phyloP scores from a whole-genome alignment of 2,797 vertebrate genomes.

The Melopsittacus undulatus region DNA sequence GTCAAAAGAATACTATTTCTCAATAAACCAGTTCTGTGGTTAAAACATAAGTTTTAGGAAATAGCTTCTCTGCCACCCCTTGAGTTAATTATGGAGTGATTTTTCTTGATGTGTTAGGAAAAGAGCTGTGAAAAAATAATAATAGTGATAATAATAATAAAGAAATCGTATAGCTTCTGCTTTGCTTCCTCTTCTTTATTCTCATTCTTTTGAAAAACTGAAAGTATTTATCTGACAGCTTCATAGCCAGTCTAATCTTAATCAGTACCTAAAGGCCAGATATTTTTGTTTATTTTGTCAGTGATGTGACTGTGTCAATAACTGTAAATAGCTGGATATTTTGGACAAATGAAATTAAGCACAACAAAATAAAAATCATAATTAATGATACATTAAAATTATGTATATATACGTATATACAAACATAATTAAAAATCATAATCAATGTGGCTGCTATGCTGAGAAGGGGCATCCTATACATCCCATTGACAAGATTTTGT shows the following conservation, averaged over 20 bases:
- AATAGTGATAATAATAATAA: not conserved
- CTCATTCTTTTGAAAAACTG: not conserved
- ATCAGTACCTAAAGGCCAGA: not conserved
- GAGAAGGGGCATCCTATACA: not conserved
- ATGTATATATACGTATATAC: no score
- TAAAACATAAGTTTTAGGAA: not conserved
- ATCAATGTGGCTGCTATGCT: not conserved
- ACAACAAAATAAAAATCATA: not conserved
- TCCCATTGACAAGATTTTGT: not conserved
- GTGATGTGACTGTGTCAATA: not conserved
- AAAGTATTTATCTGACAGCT: not conserved
- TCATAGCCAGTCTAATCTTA: not conserved
- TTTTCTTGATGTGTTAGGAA: not conserved
- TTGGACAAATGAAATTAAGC: not conserved
- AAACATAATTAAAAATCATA: not conserved
- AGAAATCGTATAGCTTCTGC: not conserved
- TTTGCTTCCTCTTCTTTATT: not conserved
- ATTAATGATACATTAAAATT: no score
- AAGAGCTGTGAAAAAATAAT: not conserved
- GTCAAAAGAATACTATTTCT: not conserved
- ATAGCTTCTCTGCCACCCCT: not conserved
- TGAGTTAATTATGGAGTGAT: not conserved
- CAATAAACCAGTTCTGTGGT: not conserved
- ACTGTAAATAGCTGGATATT: not conserved
- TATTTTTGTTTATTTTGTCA: not conserved